A percentile compares a stretch with the other conserved stretches of the same genome.
These are phyloP conservation scores for Lacanobia oleracea DNA, from an alignment of 2,888 invertebrate genomes.

Conservation along the genomic window DNA sequence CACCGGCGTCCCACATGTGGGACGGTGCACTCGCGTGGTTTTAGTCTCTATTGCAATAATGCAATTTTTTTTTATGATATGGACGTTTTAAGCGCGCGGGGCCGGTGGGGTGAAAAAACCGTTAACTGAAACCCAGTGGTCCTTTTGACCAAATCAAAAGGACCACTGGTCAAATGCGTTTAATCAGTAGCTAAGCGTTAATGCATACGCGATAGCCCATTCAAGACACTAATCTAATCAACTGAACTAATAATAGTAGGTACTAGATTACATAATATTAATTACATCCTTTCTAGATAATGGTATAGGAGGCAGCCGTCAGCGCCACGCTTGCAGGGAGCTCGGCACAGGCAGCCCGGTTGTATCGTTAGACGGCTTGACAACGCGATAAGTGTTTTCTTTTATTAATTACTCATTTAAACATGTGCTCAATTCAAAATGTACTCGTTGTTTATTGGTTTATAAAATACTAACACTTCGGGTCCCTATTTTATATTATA, in stretches of 20 bases:
- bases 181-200: not conserved
- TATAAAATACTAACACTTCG: not conserved
- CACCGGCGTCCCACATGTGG: too few relatives aligned
- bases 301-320: constrained; percentile 38
- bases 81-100: too few relatives aligned
- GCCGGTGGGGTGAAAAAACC: too few relatives aligned
- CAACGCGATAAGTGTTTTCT: constrained; percentile 13
- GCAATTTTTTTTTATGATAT: too few relatives aligned
- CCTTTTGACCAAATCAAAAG: not conserved
- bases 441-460: not conserved
- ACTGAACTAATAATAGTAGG: not conserved
- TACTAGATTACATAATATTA: constrained; percentile 19
- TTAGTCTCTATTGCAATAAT: too few relatives aligned
- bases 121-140: not conserved
- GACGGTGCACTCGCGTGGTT: too few relatives aligned
- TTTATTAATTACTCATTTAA: constrained; percentile 3
- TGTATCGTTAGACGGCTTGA: constrained; percentile 12
- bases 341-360: constrained; percentile 9
- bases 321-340: constrained; percentile 25
- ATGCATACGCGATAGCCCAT: not conserved
- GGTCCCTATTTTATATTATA: too few relatives aligned
- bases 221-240: not conserved
- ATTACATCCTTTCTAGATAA: constrained; percentile 34
- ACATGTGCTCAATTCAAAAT: constrained; percentile 18
- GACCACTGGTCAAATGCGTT: not conserved